phyloP scores from a whole-genome alignment of 2,888 invertebrate species.

The Xiphydria camelus region DNA sequence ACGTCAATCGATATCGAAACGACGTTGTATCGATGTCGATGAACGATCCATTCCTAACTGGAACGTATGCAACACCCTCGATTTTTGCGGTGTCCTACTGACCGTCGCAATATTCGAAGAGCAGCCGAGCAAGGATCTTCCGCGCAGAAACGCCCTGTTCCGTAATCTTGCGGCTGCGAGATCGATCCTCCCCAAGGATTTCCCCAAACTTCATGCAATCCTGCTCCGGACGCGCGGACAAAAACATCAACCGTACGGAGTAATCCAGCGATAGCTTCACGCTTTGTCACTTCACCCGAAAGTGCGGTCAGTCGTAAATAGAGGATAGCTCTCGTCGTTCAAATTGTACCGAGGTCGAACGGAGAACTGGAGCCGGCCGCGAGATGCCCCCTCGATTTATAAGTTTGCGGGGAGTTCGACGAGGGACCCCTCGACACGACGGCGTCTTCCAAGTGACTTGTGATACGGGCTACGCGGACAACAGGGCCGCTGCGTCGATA shows the following conservation, averaged over 20 bases:
- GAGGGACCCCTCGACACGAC: background rate
- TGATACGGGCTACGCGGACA: slow-evolving; percentile 10
- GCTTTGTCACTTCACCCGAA: background rate
- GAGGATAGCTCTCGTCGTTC: background rate
- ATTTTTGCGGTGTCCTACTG: slow-evolving; percentile 23
- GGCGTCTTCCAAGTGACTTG: background rate
- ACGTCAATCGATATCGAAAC: too few species aligned
- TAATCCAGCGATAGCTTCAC: slow-evolving; percentile 5
- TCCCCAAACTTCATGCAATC: slow-evolving; percentile 36
- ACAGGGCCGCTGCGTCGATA: background rate
- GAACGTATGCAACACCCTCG: too few species aligned
- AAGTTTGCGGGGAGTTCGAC: slow-evolving; percentile 15
- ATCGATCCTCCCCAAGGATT: too few species aligned
- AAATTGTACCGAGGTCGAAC: background rate
- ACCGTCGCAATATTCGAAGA: slow-evolving; percentile 42
- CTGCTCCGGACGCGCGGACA: slow-evolving; percentile 20
- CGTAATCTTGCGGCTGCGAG: slow-evolving; percentile 16
- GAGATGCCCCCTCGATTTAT: slow-evolving; percentile 27
- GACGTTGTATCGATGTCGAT: too few species aligned
- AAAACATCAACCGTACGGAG: slow-evolving; percentile 36
- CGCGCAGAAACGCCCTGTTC: slow-evolving; percentile 2
- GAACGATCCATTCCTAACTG: too few species aligned
- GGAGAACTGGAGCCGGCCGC: slow-evolving; percentile 7
- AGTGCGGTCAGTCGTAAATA: background rate
- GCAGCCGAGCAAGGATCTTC: slow-evolving; percentile 27